Evolutionary conservation across 2,113 vertebrate species (phyloP), one percentile per base, ranked within the genome.

Genomic region (Arizona elegans): DNA sequence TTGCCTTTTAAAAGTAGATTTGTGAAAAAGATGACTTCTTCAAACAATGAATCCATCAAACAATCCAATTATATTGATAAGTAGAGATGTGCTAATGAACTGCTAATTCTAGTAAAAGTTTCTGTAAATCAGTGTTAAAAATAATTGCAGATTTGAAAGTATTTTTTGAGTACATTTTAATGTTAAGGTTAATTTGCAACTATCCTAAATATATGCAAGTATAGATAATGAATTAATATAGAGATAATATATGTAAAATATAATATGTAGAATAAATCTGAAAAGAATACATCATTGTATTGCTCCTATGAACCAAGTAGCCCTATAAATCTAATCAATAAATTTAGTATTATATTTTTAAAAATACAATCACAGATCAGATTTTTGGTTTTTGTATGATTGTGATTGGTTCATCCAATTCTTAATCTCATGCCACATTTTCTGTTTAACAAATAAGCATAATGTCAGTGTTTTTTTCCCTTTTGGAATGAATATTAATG

Each of bases 11-110:
- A 93, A 93, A 90, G 88, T 90, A 65, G 92, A 93, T 93, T 93
- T 93, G 92, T 65, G 92, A 90, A 92, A 93, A 95, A 94, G 93
- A 95, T 96, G 94, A 97, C 95, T 94, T 97, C 97, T 95, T 97
- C 33, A 81, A 81, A 81, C 75, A 81, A 81, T 21, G 33, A 81
- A 38, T 95, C 96, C 95, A 97, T 96, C 95, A 97, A 97, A 97
- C 96, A 95, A 96, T 95, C 89, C 95, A 97, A 92, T 97, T 96
- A 98, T 97, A 97, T 96, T 96, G 97, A 95, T 97, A 97, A 97
- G 93, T 95, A 98, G 58, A 95, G 94, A 97, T 91, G 94, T 97
- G 94, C 96, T 97, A 98, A 97, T 98, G 95, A 97, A 97, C 97
- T 97, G 95, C 96, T 97, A 93, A 96, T 97, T 95, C 93, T 94